A percentile compares a stretch with the other conserved stretches of the same genome.
Evolutionary conservation across 92 coral and sea anemone species (phyloP).

Genomic region (Scolanthus callimorphus): DNA sequence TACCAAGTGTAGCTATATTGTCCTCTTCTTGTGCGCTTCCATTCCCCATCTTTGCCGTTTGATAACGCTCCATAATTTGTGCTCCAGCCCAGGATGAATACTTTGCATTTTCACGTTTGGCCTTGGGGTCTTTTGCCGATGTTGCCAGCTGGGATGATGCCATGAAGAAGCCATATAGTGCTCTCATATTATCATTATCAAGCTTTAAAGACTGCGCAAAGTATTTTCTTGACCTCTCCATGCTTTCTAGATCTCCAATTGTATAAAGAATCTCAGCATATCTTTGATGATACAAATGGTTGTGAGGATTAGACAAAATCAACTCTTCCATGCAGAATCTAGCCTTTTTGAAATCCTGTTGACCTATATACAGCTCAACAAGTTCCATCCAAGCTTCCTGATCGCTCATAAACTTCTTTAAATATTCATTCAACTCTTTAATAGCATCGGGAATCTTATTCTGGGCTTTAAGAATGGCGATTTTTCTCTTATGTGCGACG

Average conservation of each 20-base stretch:
- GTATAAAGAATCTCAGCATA: slow-evolving; percentile 96
- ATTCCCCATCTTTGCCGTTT: slow-evolving; percentile 36
- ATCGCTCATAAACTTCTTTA: slow-evolving; percentile 97
- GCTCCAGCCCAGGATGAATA: slow-evolving; percentile 87
- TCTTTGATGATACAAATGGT: slow-evolving; percentile 85
- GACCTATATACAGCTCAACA: slow-evolving; percentile 88
- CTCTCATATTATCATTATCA: slow-evolving; percentile 94
- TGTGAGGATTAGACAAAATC: slow-evolving; percentile 91
- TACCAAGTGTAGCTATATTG: slow-evolving; percentile 55
- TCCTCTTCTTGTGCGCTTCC: slow-evolving; percentile 57
- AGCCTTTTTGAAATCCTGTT: slow-evolving; percentile 87
- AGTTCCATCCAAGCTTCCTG: slow-evolving; percentile 98
- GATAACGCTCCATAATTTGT: slow-evolving; percentile 81
- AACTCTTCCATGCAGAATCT: slow-evolving; percentile 95
- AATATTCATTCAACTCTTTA: slow-evolving; percentile 83
- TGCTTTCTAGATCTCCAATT: slow-evolving; percentile 71
- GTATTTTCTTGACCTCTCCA: slow-evolving; percentile 90
- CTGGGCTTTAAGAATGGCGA: slow-evolving; percentile 85
- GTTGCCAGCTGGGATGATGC: slow-evolving; percentile 80
- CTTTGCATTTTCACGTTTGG: slow-evolving; percentile 78
- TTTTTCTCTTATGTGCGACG: slow-evolving; percentile 75
- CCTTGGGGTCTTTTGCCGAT: slow-evolving; percentile 62
- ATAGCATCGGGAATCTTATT: slow-evolving; percentile 81
- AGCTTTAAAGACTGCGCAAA: slow-evolving; percentile 93
- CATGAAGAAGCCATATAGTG: slow-evolving; percentile 93